Conservation (phyloP, 1,140 invertebrate species). For the Andrena cerasifolii region DNA sequence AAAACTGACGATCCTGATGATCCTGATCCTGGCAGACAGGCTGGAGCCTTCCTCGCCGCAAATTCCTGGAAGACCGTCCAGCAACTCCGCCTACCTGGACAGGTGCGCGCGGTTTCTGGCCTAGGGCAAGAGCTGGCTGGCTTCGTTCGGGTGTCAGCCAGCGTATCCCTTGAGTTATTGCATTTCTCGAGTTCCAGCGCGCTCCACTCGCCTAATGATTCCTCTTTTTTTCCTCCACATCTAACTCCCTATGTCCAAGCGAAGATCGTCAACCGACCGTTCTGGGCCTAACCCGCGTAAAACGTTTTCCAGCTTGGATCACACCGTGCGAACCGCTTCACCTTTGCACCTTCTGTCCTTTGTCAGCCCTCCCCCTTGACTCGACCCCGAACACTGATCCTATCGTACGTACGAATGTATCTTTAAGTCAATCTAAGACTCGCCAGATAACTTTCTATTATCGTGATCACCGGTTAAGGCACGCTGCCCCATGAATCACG, state of each 20-base stretch:
- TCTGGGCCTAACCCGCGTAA: constrained; percentile 28
- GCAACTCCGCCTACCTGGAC: constrained; percentile 77
- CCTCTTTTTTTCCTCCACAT: constrained; percentile 57
- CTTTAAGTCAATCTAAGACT: constrained; percentile 29
- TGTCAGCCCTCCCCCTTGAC: constrained; percentile 14
- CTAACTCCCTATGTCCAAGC: not conserved
- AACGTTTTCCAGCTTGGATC: constrained; percentile 37
- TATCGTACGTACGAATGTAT: constrained; percentile 34
- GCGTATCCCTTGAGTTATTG: constrained; percentile 78
- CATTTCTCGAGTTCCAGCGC: constrained; percentile 75
- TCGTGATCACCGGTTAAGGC: constrained; percentile 33
- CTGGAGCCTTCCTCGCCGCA: constrained; percentile 74
- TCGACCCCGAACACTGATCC: constrained; percentile 17
- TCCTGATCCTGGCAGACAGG: constrained; percentile 79
- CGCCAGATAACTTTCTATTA: constrained; percentile 50
- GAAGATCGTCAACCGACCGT: constrained; percentile 31
- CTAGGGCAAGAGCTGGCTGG: constrained; percentile 62
- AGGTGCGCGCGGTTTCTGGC: constrained; percentile 76
- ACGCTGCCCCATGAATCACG: constrained; percentile 40
- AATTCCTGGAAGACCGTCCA: constrained; percentile 75
- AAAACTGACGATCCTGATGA: constrained; percentile 76
- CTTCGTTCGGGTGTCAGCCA: constrained; percentile 72
- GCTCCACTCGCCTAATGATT: constrained; percentile 74
- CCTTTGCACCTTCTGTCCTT: constrained; percentile 33
- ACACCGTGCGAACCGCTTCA: constrained; percentile 37